Base-by-base conservation (phyloP, 2,888 invertebrate genomes). In the Macrophya alboannulata region DNA sequence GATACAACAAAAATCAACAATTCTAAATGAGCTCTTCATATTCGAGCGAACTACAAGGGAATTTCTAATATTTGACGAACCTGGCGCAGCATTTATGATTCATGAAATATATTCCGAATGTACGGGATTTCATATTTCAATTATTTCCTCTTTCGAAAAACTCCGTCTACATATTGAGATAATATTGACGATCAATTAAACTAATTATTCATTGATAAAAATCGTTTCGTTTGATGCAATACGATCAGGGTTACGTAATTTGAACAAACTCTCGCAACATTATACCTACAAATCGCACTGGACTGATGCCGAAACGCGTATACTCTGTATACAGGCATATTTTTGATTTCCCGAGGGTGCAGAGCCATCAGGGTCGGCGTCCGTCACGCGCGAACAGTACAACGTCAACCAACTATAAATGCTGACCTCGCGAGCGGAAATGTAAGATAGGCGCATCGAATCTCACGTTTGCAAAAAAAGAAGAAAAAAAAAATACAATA, bases 301-400 rank as follows among this genome's bases (percentile, higher is more conserved):
- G 45, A 12, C 45, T 74, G 74, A 12, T 45, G 45, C 43, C 12
- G 15, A 17, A 45, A 68, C 45, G 74, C 25, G 43, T 21, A 45
- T 74, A 21, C 31, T 21, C 31, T 62, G 12, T 40, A 40, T 62
- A 43, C 59, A 62, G 59, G 81, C 12, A 62, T 81, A 71, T 71
- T 83, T 68, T 37, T 83, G 83, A 83, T 83, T 83, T 83, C 83
- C 83, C 83, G 71, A 83, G 83, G 83, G 83, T 65, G 37, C 31
- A 48, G 48, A 71, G n/a, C 31, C 55, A 48, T 77, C 77, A 37
- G 43, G 65, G 43, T 81, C 62, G 62, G 43, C 68, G 83, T 83
- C 71, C 68, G 83, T 71, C 83, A 83, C 83, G 83, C 83, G 48
- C 68, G 65, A 48, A 15, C n/a, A n/a, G n/a, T n/a, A 83, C 48